Conservation (phyloP, 2,888 invertebrate species). For the Dexiosoma caninum region DNA sequence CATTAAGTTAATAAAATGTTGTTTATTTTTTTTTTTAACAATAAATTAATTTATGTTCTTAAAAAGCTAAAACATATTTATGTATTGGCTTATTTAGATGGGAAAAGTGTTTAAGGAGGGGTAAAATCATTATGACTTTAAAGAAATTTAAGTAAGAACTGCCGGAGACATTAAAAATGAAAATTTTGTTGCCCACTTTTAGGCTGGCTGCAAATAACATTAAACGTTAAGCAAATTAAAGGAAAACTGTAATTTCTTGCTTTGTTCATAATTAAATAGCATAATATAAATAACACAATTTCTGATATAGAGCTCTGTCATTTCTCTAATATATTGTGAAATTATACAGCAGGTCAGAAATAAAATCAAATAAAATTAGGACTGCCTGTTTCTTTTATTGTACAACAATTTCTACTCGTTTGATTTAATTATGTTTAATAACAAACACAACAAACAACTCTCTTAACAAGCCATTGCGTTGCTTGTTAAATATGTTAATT, state of each 20-base stretch:
- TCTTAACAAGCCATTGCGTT: background rate
- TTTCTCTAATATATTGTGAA: no score
- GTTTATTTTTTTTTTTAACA: no score
- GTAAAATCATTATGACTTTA: no score
- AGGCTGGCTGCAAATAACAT: background rate
- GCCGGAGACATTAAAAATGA: background rate
- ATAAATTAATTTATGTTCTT: no score
- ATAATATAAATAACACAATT: no score
- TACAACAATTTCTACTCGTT: background rate
- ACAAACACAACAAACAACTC: background rate
- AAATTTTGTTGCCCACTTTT: background rate
- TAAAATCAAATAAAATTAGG: background rate
- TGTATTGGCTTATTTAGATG: no score
- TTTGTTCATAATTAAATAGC: no score
- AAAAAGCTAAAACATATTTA: no score
- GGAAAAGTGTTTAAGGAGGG: no score
- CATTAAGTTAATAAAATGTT: background rate
- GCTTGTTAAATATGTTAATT: background rate
- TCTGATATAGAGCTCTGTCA: no score
- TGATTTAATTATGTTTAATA: background rate
- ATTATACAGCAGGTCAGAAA: no score
- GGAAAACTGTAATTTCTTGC: background rate
- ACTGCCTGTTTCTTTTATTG: background rate
- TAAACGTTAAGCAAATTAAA: background rate
- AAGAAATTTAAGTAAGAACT: background rate